Percentiles rank a stretch among this genome's conserved stretches.
These are phyloP conservation scores for Rugalucina vietnamica DNA, from an alignment of 2,888 invertebrate genomes.

Conservation along the genomic window DNA sequence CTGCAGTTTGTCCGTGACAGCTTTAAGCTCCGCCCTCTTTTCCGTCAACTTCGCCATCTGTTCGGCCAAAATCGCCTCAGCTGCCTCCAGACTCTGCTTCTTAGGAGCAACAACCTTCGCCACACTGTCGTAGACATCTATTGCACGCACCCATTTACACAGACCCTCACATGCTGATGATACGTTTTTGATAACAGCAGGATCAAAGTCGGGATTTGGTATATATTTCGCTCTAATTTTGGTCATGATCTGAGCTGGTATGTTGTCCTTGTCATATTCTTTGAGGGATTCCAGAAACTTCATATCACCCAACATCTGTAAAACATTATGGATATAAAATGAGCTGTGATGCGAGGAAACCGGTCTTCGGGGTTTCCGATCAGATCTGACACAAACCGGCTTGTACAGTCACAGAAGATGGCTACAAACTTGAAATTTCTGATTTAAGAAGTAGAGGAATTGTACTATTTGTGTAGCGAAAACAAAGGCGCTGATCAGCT, in stretches of 20 bases:
- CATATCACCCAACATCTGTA: conserved; percentile 82
- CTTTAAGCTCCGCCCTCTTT: conserved; percentile 81
- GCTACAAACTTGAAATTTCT: no score
- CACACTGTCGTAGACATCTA: conserved; percentile 83
- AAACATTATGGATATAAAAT: conserved; percentile 11
- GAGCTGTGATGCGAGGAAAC: no score
- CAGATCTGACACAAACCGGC: no score
- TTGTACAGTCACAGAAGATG: no score
- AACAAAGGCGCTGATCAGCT: no score
- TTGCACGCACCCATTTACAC: conserved; percentile 83
- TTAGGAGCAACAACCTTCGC: conserved; percentile 84
- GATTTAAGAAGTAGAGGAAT: no score
- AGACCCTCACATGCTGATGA: conserved; percentile 84
- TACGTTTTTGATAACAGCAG: conserved; percentile 81
- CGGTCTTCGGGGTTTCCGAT: no score
- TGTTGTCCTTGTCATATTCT: conserved; percentile 83
- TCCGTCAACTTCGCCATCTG: conserved; percentile 80
- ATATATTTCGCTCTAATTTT: conserved; percentile 81
- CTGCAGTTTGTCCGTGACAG: conserved; percentile 80
- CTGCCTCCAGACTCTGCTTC: conserved; percentile 77
- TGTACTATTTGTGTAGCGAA: no score
- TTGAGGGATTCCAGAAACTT: conserved; percentile 82
- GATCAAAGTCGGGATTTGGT: conserved; percentile 82
- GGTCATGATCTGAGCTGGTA: conserved; percentile 79
- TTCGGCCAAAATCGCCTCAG: conserved; percentile 76